phyloP scores from a whole-genome alignment of 2,797 vertebrate genomes.

The Urosaurus nigricauda region DNA sequence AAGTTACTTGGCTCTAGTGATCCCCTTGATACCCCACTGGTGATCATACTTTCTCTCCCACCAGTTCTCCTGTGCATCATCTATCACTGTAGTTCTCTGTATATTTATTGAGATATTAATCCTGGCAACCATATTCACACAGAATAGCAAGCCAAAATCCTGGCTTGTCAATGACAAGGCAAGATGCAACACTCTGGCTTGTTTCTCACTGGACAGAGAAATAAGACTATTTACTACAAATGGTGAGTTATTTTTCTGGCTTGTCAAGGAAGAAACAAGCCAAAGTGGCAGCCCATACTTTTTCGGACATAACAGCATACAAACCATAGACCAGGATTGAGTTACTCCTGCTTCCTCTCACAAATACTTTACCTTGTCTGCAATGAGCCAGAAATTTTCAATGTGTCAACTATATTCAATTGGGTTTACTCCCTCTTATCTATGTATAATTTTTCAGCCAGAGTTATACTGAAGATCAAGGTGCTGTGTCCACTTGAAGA shows the following conservation, averaged over 20 bases:
- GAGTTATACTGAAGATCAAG: conserved; percentile 56
- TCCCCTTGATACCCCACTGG: no score
- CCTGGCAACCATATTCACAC: not conserved
- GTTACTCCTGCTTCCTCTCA: not conserved
- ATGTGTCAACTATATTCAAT: not conserved
- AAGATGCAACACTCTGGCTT: not conserved
- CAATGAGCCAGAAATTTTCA: not conserved
- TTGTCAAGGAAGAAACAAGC: not conserved
- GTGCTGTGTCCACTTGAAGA: conserved; percentile 57
- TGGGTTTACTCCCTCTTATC: not conserved
- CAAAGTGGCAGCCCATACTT: not conserved
- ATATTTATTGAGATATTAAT: not conserved
- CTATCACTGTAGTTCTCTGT: not conserved
- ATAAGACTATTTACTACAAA: not conserved
- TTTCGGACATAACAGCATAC: not conserved
- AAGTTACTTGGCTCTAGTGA: no score
- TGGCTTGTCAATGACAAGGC: not conserved
- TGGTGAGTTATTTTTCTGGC: not conserved
- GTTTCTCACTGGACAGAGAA: not conserved
- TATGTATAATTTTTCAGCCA: not conserved
- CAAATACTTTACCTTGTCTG: not conserved
- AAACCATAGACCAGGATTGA: not conserved
- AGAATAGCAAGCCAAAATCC: not conserved
- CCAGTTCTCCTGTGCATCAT: no score
- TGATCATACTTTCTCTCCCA: no score